A percentile compares a stretch with the other conserved stretches of the same genome.
phyloP scores from a whole-genome alignment of 2,113 vertebrate genomes.

The Haemorhous mexicanus region DNA sequence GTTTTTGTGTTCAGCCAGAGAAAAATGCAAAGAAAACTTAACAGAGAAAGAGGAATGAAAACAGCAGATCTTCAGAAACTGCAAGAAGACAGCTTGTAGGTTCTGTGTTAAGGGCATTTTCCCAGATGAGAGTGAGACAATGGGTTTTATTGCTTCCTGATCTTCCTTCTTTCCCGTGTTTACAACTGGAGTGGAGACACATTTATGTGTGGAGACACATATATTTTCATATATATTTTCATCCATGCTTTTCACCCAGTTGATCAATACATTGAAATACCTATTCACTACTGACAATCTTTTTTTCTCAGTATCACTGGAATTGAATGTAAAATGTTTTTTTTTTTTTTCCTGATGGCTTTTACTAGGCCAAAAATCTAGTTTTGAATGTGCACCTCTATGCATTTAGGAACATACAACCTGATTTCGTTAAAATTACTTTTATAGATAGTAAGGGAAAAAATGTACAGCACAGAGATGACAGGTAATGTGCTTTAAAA shows the following conservation, averaged over 20 bases:
- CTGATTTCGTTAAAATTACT: not conserved
- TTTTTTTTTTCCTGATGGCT: not conserved
- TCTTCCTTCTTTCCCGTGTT: not conserved
- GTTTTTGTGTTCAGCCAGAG: not conserved
- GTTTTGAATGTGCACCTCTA: not conserved
- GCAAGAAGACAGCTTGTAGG: not conserved
- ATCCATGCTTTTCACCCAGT: not conserved
- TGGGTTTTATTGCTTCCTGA: not conserved
- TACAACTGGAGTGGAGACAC: not conserved
- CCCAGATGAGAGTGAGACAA: not conserved
- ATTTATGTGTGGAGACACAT: not conserved
- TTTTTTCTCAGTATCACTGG: not conserved
- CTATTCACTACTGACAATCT: not conserved
- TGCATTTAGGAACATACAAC: not conserved
- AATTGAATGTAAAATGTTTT: not conserved
- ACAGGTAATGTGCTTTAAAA: slow-evolving; percentile 14
- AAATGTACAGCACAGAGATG: not conserved
- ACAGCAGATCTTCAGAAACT: not conserved
- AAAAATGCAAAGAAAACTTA: not conserved
- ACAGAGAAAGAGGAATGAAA: not conserved
- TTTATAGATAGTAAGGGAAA: not conserved
- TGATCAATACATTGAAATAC: not conserved
- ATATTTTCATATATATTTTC: not conserved
- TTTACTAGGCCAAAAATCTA: not conserved
- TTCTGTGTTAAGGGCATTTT: not conserved